phyloP scores from a whole-genome alignment of 2,797 vertebrate genomes.

The Gambelia wislizenii region DNA sequence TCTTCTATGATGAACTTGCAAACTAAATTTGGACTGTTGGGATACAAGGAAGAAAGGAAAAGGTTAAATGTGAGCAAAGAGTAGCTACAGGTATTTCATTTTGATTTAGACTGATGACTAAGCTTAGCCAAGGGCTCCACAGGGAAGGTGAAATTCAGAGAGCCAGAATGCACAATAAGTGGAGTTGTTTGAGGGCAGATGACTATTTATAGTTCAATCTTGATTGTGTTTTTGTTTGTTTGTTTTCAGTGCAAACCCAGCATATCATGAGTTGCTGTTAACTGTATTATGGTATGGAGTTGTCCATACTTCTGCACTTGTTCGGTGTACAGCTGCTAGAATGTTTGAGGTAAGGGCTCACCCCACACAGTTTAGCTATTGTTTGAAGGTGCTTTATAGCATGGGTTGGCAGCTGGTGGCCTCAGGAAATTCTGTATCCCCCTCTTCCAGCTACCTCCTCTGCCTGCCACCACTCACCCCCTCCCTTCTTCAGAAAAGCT shows the following conservation, averaged over 20 bases:
- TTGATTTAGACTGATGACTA: not conserved
- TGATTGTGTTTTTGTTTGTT: slow-evolving; percentile 54
- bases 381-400: not conserved
- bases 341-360: slow-evolving; percentile 94
- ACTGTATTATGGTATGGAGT: slow-evolving; percentile 99
- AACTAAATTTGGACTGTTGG: not conserved
- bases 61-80: not conserved
- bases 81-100: not conserved
- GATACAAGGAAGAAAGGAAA: not conserved
- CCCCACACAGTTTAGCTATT: not conserved
- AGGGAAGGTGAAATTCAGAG: not conserved
- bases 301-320: slow-evolving; percentile 97
- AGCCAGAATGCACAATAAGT: not conserved
- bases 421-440: not conserved
- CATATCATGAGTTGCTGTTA: slow-evolving; percentile 94
- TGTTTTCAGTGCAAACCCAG: slow-evolving; percentile 91
- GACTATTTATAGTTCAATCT: not conserved
- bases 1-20: not conserved
- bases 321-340: slow-evolving; percentile 95
- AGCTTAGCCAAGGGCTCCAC: not conserved
- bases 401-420: not conserved
- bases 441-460: not conserved
- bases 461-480: not conserved
- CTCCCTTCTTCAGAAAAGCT: not conserved
- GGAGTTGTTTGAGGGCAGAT: not conserved